Percentiles rank a stretch among this genome's conserved stretches.
Evolutionary conservation across 2,113 vertebrate genomes (phyloP).

Genomic region (Sinocyclocheilus maitianheensis): DNA sequence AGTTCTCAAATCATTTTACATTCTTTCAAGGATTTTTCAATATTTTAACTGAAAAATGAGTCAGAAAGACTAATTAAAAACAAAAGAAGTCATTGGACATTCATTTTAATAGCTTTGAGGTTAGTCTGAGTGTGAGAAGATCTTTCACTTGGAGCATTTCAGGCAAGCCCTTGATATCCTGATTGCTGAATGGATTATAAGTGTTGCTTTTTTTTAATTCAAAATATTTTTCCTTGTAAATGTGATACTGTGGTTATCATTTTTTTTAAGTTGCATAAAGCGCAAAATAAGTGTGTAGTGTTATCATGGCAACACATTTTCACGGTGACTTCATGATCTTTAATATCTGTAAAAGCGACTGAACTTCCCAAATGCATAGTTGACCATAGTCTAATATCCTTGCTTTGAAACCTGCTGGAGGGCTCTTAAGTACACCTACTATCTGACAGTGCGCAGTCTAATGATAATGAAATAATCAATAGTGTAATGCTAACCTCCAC

Average conservation of each 20-base stretch:
- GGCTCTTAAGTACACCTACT: constrained; percentile 11
- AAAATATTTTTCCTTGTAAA: not conserved
- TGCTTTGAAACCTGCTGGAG: constrained; percentile 26
- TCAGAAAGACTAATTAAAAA: not conserved
- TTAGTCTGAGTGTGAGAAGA: not conserved
- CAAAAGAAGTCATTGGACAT: not conserved
- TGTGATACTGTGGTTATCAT: not conserved
- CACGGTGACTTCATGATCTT: not conserved
- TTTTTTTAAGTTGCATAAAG: not conserved
- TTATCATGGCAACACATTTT: not conserved
- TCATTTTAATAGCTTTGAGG: not conserved
- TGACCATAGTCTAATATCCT: constrained; percentile 11
- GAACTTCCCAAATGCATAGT: not conserved
- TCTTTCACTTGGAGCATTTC: not conserved
- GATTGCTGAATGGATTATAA: not conserved
- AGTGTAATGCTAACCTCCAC: constrained; percentile 46
- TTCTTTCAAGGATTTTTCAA: not conserved
- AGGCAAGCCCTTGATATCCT: not conserved
- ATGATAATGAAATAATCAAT: constrained; percentile 38
- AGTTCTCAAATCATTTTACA: not conserved
- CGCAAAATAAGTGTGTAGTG: not conserved
- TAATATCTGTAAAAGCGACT: not conserved
- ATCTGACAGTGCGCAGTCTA: constrained; percentile 9
- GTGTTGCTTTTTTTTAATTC: not conserved
- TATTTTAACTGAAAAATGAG: not conserved